phyloP scores from a whole-genome alignment of 1,140 invertebrate species.

The Drosophila burlai region DNA sequence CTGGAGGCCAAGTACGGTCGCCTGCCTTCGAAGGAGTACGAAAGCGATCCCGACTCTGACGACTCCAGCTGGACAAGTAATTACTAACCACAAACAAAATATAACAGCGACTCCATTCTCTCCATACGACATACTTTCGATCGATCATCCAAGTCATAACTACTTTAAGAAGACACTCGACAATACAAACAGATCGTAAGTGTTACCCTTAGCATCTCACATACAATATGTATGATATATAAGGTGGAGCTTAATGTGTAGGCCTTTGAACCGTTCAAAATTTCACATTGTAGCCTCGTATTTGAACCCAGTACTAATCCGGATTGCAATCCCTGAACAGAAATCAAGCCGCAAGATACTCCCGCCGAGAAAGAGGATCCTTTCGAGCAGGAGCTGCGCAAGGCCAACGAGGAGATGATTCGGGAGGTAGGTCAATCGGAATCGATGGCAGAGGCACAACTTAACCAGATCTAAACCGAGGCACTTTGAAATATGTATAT shows the following conservation, averaged over 20 bases:
- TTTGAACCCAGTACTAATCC: constrained; percentile 1
- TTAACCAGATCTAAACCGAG: constrained; percentile 4
- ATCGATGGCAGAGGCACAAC: background rate
- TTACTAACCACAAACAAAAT: constrained; percentile 73
- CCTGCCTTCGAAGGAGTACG: constrained; percentile 86
- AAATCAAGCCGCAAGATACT: constrained; percentile 76
- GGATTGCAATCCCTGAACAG: constrained; percentile 44
- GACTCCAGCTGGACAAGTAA: constrained; percentile 86
- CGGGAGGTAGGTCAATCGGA: constrained; percentile 69
- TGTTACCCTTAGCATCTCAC: constrained; percentile 48
- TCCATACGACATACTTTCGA: constrained; percentile 47
- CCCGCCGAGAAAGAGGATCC: constrained; percentile 58
- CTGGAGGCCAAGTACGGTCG: constrained; percentile 91
- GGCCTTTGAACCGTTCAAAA: constrained; percentile 60
- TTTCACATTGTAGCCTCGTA: background rate
- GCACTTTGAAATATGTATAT: constrained; percentile 25
- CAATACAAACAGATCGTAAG: constrained; percentile 56
- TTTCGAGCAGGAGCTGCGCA: constrained; percentile 79
- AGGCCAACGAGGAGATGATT: constrained; percentile 81
- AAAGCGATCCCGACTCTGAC: constrained; percentile 86
- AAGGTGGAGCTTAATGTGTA: constrained; percentile 62
- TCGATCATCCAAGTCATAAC: constrained; percentile 48
- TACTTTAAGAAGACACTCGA: constrained; percentile 64
- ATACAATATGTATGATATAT: background rate
- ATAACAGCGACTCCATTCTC: constrained; percentile 47